Conservation (phyloP, 2,113 vertebrate genomes). For the Orycteropus afer region DNA sequence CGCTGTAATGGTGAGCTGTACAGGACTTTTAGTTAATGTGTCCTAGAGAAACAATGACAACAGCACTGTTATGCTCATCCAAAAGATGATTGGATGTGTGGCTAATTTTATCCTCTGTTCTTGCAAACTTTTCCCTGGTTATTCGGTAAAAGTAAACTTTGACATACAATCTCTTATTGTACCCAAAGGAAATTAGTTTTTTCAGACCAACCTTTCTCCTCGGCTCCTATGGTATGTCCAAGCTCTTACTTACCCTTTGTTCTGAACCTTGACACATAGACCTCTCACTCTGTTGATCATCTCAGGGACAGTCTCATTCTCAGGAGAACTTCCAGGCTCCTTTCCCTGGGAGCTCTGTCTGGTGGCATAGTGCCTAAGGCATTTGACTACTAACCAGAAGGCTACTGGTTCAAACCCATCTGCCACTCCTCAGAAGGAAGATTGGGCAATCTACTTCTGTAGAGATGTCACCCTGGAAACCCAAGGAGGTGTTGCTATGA, state of each 20-base stretch:
- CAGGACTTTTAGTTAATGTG: background rate
- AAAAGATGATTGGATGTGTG: background rate
- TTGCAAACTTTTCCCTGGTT: background rate
- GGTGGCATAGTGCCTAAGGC: too few species aligned
- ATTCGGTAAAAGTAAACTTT: background rate
- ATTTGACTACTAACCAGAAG: too few species aligned
- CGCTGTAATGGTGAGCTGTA: background rate
- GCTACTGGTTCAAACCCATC: too few species aligned
- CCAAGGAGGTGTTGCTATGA: too few species aligned
- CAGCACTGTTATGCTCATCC: background rate
- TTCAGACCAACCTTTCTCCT: background rate
- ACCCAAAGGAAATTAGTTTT: background rate
- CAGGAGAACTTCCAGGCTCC: background rate
- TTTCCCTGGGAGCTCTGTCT: background rate
- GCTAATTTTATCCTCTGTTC: background rate
- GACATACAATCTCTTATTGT: background rate
- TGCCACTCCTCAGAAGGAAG: too few species aligned
- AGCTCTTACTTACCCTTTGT: background rate
- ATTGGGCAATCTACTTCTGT: too few species aligned
- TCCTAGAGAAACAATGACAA: background rate
- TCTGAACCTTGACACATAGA: background rate
- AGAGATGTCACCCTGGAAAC: too few species aligned
- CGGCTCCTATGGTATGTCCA: background rate
- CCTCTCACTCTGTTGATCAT: background rate
- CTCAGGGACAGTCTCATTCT: background rate